Percentiles rank a stretch among this genome's conserved stretches.
phyloP scores from a whole-genome alignment of 2,888 invertebrate species.

The Eilema sororculum region DNA sequence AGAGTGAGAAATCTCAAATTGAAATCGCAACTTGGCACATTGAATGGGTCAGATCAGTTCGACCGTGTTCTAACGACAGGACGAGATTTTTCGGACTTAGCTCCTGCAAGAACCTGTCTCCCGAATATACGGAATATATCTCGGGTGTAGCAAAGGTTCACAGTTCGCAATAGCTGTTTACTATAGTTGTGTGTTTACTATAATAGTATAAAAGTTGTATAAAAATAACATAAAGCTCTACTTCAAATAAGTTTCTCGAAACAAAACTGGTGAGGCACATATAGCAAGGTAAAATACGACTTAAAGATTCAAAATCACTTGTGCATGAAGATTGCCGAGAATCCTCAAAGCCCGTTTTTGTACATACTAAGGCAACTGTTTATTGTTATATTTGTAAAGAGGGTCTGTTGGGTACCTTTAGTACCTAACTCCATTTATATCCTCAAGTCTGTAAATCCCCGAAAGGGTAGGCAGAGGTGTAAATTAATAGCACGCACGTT shows the following conservation, averaged over 20 bases:
- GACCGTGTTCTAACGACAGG: not conserved
- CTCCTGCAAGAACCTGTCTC: not conserved
- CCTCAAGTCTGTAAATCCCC: too few species aligned
- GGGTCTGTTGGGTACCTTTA: not conserved
- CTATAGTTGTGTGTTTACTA: not conserved
- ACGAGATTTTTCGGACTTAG: not conserved
- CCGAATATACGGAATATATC: too few species aligned
- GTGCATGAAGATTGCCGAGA: not conserved
- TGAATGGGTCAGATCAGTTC: not conserved
- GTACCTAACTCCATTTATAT: too few species aligned
- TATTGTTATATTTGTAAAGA: not conserved
- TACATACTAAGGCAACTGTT: not conserved
- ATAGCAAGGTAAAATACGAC: not conserved
- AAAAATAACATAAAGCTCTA: not conserved
- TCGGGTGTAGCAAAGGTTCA: too few species aligned
- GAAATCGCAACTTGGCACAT: not conserved
- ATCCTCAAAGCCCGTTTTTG: slow-evolving; percentile 7
- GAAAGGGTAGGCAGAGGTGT: too few species aligned
- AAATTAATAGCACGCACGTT: too few species aligned
- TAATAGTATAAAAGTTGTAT: not conserved
- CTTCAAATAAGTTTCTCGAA: not conserved
- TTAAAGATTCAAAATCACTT: slow-evolving; percentile 8
- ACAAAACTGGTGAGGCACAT: not conserved
- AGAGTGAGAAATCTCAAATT: not conserved
- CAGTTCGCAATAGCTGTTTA: not conserved